A percentile compares a stretch with the other conserved stretches of the same genome.
phyloP scores from a whole-genome alignment of 1,140 invertebrate species.

The Paraescarpia echinospica region DNA sequence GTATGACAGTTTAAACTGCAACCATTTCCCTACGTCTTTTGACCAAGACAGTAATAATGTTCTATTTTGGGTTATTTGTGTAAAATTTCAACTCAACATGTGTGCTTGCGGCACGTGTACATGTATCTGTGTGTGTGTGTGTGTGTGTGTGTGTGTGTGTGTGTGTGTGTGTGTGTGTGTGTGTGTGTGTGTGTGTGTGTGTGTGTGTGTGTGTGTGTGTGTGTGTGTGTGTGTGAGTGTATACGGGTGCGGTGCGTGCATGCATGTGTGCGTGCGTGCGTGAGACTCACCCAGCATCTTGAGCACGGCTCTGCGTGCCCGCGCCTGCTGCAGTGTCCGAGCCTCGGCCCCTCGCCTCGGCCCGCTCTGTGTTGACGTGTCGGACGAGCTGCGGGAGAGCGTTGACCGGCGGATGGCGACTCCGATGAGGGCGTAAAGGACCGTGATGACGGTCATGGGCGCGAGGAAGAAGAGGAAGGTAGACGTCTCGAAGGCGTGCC shows the following conservation, averaged over 20 bases:
- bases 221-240: neutral
- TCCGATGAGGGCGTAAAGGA: constrained; percentile 54
- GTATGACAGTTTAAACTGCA: neutral
- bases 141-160: neutral
- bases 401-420: constrained; percentile 47
- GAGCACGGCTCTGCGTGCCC: constrained; percentile 43
- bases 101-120: too few relatives aligned
- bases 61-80: neutral
- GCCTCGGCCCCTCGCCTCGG: constrained; percentile 19
- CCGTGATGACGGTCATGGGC: constrained; percentile 53
- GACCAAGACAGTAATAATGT: neutral
- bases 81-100: neutral
- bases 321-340: constrained; percentile 32
- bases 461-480: constrained; percentile 54
- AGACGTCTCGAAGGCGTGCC: constrained; percentile 37
- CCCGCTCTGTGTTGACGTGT: constrained; percentile 27
- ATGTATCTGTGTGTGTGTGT: too few relatives aligned
- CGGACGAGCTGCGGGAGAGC: constrained; percentile 29
- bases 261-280: neutral
- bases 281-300: constrained; percentile 45
- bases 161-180: neutral
- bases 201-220: neutral
- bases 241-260: neutral
- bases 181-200: neutral
- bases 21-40: neutral